A percentile compares a stretch with the other conserved stretches of the same genome.
Conservation (phyloP, 1,140 invertebrate genomes). For the Colletes gigas region DNA sequence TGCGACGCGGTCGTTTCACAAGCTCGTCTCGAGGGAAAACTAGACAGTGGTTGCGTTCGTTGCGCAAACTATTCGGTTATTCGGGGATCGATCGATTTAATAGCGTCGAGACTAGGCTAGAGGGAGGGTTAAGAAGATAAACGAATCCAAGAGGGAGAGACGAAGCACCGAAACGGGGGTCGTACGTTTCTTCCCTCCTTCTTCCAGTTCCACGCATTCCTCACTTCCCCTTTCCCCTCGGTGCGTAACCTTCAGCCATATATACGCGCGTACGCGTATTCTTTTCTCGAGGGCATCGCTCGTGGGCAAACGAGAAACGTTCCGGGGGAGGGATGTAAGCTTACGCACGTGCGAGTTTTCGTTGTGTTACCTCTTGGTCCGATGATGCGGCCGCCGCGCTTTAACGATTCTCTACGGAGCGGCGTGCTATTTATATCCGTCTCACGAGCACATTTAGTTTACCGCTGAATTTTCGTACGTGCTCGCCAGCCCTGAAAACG, state of each 20-base stretch:
- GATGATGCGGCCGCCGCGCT: conserved; percentile 27
- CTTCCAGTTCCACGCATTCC: conserved; percentile 54
- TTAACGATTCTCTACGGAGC: conserved; percentile 8
- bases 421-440: conserved; percentile 19
- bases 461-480: neutral
- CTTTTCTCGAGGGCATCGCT: conserved; percentile 40
- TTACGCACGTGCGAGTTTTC: conserved; percentile 37
- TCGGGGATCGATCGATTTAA: no score
- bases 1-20: no score
- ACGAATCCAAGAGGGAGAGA: no score
- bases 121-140: neutral
- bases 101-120: no score
- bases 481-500: no score
- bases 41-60: neutral
- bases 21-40: no score
- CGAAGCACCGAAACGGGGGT: conserved; percentile 19
- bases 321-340: conserved; percentile 1
- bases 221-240: conserved; percentile 37
- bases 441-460: neutral
- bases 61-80: neutral
- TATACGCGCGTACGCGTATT: conserved; percentile 22
- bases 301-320: conserved; percentile 9
- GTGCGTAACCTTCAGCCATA: conserved; percentile 52
- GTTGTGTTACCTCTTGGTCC: conserved; percentile 9
- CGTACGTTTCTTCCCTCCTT: conserved; percentile 38